Base-by-base conservation (phyloP, 2,113 vertebrate genomes). In the Perca fluviatilis region DNA sequence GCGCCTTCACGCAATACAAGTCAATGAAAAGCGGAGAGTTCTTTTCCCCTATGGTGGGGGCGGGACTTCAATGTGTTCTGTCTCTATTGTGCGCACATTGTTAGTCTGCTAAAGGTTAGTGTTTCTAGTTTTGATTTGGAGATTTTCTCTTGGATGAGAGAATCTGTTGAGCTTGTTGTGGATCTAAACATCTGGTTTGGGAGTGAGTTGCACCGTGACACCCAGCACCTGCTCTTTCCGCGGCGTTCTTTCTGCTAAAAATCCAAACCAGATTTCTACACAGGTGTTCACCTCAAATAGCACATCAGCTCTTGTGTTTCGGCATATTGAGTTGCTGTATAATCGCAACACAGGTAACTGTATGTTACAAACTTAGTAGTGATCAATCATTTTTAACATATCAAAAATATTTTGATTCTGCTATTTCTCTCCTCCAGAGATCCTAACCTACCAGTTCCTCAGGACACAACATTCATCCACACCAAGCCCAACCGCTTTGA, bases 401-500 rank as follows among this genome's bases (percentile, higher is more conserved):
- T 3, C 33, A 27, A 16, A 67, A 58, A 16, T 15, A 6, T n/a
- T 36, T 19, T 60, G 9, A 33, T 71, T 54, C 4, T 75, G 3
- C 47, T 54, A 18, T 80, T 68, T 76, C 53, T 74, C 12, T 82
- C 77, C 85, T 68, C 15, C 86, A 99, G 98, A 74, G 98, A 99
- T 91, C 98, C 98, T 46, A 99, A 99, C 94, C 94, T 97, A 62
- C 98, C 98, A 62, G 97, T 99, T 86, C 98, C 98, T 64, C 98
- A 99, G 95, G 98, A 99, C 78, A 99, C 98, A 73, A 99, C 99
- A 89, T 99, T 99, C 89, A 99, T 99, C 87, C 98, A 99, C 88
- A 99, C 98, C 6, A 99, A 99, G 93, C 98, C 98, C 40, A 99
- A 99, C 87, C 98, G 98, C 76, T 99, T 99, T 82, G 98, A 99